Evolutionary conservation across 35 echinoderm and acorn worm genomes (phyloP).

Genomic region (Stichopus chloronotus): DNA sequence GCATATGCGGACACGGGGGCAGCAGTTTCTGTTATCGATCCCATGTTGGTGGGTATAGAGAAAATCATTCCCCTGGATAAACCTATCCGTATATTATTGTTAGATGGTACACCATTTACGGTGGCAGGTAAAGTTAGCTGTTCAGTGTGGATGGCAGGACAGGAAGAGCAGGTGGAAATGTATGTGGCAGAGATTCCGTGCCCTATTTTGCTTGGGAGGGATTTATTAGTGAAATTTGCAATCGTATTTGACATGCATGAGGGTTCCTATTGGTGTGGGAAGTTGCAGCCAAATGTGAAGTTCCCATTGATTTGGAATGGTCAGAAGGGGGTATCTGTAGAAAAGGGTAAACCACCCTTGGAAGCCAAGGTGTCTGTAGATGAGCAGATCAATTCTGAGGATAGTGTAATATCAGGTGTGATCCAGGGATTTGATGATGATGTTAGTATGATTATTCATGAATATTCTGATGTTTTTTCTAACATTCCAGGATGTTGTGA

Average conservation of each 20-base stretch:
- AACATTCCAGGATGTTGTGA: conserved; percentile 21
- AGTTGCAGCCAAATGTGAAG: background rate
- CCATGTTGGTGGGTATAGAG: background rate
- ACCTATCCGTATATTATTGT: background rate
- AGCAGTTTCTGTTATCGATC: background rate
- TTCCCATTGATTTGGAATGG: conserved; percentile 1
- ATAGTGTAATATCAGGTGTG: background rate
- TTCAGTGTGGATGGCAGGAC: background rate
- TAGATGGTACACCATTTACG: background rate
- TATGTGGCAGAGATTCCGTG: conserved; percentile 5
- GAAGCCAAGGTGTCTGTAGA: background rate
- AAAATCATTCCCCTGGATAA: background rate
- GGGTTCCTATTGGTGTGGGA: background rate
- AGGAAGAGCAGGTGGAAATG: background rate
- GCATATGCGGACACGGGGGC: conserved; percentile 5
- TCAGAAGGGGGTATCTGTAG: background rate
- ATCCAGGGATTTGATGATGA: background rate
- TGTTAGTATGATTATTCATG: background rate
- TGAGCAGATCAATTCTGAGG: background rate
- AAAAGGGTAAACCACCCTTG: background rate
- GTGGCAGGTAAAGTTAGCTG: background rate
- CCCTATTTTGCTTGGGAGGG: background rate
- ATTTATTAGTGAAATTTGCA: background rate
- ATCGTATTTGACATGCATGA: conserved; percentile 4
- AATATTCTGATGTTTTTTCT: conserved; percentile 37